A percentile compares a stretch with the other conserved stretches of the same genome.
These are phyloP conservation scores for Stenotaenia linearis DNA, from an alignment of 2,888 invertebrate genomes.

Conservation along the genomic window DNA sequence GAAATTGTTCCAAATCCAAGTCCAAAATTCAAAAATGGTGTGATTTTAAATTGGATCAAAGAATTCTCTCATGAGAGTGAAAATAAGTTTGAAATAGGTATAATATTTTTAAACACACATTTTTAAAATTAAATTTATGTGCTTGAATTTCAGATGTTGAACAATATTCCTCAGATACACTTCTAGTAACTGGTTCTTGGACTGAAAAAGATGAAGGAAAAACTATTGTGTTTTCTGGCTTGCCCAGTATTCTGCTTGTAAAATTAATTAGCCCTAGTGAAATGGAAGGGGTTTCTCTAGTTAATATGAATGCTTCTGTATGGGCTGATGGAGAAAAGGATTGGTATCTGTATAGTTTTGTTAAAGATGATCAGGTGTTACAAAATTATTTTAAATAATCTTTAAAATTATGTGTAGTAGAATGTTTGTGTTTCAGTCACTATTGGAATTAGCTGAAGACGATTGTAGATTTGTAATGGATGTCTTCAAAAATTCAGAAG, in stretches of 20 bases:
- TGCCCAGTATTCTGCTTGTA: not conserved
- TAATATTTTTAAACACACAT: not conserved
- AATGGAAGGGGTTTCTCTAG: not conserved
- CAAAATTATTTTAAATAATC: not conserved
- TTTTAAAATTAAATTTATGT: not conserved
- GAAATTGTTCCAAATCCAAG: not conserved
- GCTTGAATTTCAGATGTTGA: not conserved
- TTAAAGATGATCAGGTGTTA: not conserved
- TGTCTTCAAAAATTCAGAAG: not conserved
- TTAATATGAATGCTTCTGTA: not conserved
- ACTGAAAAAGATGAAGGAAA: not conserved
- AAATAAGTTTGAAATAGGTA: not conserved
- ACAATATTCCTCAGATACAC: not conserved
- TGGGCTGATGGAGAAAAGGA: not conserved
- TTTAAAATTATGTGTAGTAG: too few relatives aligned
- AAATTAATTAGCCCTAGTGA: not conserved
- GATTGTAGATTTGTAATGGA: not conserved
- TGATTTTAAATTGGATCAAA: not conserved
- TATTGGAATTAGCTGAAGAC: not conserved
- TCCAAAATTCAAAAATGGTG: not conserved
- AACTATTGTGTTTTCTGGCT: not conserved
- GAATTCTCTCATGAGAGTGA: not conserved
- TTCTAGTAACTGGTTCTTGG: not conserved
- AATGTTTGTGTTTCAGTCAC: not conserved
- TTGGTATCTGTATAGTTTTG: not conserved